Conservation (phyloP, 2,888 invertebrate species). For the Salticus scenicus region DNA sequence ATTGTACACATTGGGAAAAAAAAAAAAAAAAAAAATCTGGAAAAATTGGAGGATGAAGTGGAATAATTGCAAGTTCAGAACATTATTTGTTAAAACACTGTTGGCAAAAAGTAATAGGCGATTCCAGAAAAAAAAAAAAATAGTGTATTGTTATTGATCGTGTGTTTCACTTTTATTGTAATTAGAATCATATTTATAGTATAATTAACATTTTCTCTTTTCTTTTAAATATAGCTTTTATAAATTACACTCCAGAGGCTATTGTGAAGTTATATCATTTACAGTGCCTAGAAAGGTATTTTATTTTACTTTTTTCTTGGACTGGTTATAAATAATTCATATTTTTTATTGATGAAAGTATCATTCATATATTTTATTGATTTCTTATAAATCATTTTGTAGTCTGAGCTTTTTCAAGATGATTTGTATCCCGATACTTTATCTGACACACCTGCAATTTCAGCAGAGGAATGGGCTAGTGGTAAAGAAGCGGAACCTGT, state of each 20-base stretch:
- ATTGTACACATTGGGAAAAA: too few relatives aligned
- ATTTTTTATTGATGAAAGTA: too few relatives aligned
- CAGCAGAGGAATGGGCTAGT: slow-evolving; percentile 91
- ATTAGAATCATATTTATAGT: too few relatives aligned
- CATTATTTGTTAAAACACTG: too few relatives aligned
- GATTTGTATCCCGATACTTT: slow-evolving; percentile 96
- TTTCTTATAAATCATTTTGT: slow-evolving; percentile 71
- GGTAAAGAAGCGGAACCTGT: slow-evolving; percentile 88
- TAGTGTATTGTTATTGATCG: too few relatives aligned
- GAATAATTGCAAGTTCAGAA: too few relatives aligned
- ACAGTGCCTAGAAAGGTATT: slow-evolving; percentile 93
- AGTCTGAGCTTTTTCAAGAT: slow-evolving; percentile 86
- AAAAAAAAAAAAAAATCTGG: too few relatives aligned
- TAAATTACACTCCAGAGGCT: slow-evolving; percentile 91
- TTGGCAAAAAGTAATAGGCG: too few relatives aligned
- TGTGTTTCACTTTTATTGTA: too few relatives aligned
- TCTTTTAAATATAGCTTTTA: slow-evolving; percentile 81
- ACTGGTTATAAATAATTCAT: not conserved
- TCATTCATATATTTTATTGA: not conserved
- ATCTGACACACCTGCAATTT: slow-evolving; percentile 87
- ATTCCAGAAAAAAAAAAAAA: too few relatives aligned
- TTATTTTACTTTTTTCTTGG: not conserved
- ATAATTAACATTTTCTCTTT: too few relatives aligned
- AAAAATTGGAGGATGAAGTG: too few relatives aligned
- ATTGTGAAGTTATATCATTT: slow-evolving; percentile 96